Base-by-base conservation (phyloP, 2,888 invertebrate species). In the Calliopum simillimum region DNA sequence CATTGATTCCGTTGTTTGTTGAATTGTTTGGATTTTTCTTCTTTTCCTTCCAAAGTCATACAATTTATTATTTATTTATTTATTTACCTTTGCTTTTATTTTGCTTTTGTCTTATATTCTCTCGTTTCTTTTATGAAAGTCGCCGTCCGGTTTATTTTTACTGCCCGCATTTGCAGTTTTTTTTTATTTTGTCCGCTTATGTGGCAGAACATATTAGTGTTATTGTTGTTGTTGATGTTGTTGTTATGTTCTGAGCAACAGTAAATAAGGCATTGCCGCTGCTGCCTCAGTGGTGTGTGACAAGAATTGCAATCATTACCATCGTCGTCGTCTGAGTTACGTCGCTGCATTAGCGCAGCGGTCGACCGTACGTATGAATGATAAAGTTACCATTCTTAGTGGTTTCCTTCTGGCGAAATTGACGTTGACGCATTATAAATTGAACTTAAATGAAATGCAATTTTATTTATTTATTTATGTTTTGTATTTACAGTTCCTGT, bases 401-500 rank as follows among this genome's bases (percentile, higher is more conserved):
- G 46, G 14, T 21, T 61, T 47, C 19, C 61, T 25, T 61, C 1
- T 61, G 61, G 21, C 46, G 47, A 61, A 44, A 23, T 61, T 61
- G 61, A 33, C 33, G 33, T 33, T 5, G 13, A 14, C 23, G 61
- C 6, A 23, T 61, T 46, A 19, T 61, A 23, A 61, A 61, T 46
- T 46, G n/a, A 61, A 47, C 47, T 23, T 46, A 21, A 61, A 61
- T 46, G 46, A 61, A 47, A 61, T 61, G 13, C 58, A 58, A n/a
- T 58, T 58, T 58, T 41, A 58, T 58, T 41, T 58, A 41, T 33
- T 33, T 33, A 33, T 33, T 33, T 33, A 33, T 33, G 33, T 33
- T 33, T 8, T n/a, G n/a, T n/a, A 33, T 8, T 33, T 6, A 33
- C 33, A 33, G 33, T 33, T 33, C 33, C 33, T 33, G 33, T 8